Conservation (phyloP, 2,797 vertebrate genomes). For the Hippoglossus hippoglossus region DNA sequence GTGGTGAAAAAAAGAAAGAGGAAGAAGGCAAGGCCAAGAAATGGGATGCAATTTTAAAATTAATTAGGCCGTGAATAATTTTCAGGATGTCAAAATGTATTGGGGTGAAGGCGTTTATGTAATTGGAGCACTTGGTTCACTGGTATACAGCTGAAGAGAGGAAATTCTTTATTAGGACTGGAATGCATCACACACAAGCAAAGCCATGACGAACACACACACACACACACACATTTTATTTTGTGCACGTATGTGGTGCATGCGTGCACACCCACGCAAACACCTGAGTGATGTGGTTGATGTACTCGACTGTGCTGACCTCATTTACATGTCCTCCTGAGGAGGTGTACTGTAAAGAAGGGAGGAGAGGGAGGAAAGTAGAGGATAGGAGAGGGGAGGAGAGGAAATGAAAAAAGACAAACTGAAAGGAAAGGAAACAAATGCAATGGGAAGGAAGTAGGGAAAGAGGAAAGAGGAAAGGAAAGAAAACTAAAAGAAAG, state of each 20-base stretch:
- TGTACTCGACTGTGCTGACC: slow-evolving; percentile 59
- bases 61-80: slow-evolving; percentile 78
- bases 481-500: too few species aligned
- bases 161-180: slow-evolving; percentile 61
- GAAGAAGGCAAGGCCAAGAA: slow-evolving; percentile 43
- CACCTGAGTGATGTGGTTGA: slow-evolving; percentile 69
- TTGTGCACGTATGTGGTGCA: slow-evolving; percentile 16
- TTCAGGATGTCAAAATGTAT: slow-evolving; percentile 76
- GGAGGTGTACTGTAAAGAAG: slow-evolving; percentile 49
- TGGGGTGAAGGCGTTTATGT: slow-evolving; percentile 69
- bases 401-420: slow-evolving; percentile 11
- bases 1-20: slow-evolving; percentile 43
- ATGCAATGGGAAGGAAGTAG: not conserved
- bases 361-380: not conserved
- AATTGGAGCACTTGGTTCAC: slow-evolving; percentile 66
- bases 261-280: slow-evolving; percentile 36
- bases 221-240: slow-evolving; percentile 29
- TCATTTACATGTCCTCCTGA: slow-evolving; percentile 75
- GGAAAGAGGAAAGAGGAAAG: not conserved
- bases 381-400: not conserved
- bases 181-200: slow-evolving; percentile 6
- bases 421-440: not conserved
- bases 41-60: slow-evolving; percentile 70
- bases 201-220: too few species aligned
- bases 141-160: slow-evolving; percentile 55